These are phyloP conservation scores for Vimba vimba DNA, from an alignment of 2,113 vertebrate genomes.

Conservation along the genomic window DNA sequence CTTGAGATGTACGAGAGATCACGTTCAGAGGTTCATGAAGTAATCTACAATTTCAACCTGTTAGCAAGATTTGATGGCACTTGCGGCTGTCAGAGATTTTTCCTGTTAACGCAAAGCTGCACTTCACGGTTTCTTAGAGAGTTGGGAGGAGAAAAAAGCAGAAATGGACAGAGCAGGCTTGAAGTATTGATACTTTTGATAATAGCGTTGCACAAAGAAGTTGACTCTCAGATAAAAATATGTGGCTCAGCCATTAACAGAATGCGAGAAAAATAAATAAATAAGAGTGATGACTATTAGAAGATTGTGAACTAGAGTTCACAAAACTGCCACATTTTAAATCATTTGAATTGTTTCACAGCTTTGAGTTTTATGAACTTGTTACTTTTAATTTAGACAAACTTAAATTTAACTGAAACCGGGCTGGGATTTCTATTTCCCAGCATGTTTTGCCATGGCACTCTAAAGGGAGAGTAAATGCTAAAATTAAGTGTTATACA, in stretches of 20 bases:
- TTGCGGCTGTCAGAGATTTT: not conserved
- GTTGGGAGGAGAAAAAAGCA: constrained; percentile 4
- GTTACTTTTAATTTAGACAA: no score
- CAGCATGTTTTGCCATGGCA: no score
- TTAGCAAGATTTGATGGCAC: constrained; percentile 34
- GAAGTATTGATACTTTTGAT: not conserved
- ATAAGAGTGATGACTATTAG: not conserved
- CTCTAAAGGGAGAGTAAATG: no score
- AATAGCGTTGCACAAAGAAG: not conserved
- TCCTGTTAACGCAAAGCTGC: not conserved
- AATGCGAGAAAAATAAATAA: not conserved
- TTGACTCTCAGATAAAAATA: not conserved
- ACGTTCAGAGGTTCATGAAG: constrained; percentile 38
- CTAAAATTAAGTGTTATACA: no score
- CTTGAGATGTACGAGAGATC: constrained; percentile 35
- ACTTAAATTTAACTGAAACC: no score
- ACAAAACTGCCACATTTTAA: no score
- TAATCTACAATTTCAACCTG: constrained; percentile 45
- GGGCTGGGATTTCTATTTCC: no score
- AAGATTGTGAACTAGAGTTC: no score
- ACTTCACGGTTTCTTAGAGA: constrained; percentile 2
- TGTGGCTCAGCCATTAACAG: not conserved
- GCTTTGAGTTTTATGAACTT: no score
- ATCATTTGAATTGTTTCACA: no score
- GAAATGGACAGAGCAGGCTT: not conserved